Percentiles rank a stretch among this genome's conserved stretches.
Evolutionary conservation across 2,113 vertebrate species (phyloP).

Genomic region (Gallinago paraguaiae): DNA sequence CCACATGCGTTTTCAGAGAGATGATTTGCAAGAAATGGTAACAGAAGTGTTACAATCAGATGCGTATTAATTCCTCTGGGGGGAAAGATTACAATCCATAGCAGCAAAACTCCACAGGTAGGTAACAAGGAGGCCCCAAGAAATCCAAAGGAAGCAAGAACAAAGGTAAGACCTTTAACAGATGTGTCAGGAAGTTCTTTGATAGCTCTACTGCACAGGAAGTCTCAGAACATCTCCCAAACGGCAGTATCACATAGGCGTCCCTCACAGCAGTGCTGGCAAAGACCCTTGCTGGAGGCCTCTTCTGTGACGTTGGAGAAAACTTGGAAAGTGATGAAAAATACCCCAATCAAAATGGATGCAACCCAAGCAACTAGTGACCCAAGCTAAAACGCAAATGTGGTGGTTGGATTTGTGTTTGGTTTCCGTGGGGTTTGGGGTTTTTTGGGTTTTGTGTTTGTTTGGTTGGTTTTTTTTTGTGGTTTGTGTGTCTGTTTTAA

Average conservation of each 20-base stretch:
- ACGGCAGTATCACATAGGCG: neutral
- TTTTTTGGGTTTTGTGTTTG: neutral
- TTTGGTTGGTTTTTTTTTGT: too few relatives aligned
- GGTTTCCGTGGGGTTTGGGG: neutral
- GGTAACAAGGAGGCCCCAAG: neutral
- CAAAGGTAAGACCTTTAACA: constrained; percentile 9
- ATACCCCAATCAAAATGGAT: neutral
- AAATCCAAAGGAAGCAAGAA: neutral
- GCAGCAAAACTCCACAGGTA: neutral
- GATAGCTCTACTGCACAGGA: neutral
- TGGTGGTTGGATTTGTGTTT: neutral
- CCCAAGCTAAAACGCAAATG: neutral
- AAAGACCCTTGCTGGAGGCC: neutral
- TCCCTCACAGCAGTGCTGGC: neutral
- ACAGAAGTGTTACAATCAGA: neutral
- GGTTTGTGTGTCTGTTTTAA: neutral
- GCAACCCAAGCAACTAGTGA: neutral
- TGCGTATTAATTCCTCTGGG: accelerated
- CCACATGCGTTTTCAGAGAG: neutral
- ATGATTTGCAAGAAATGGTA: neutral
- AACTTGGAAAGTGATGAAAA: neutral
- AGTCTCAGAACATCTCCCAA: neutral
- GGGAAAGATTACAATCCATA: neutral
- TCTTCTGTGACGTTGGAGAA: neutral
- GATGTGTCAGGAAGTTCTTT: constrained; percentile 25